phyloP scores from a whole-genome alignment of 2,113 vertebrate genomes.

The Muscicapa adusta region DNA sequence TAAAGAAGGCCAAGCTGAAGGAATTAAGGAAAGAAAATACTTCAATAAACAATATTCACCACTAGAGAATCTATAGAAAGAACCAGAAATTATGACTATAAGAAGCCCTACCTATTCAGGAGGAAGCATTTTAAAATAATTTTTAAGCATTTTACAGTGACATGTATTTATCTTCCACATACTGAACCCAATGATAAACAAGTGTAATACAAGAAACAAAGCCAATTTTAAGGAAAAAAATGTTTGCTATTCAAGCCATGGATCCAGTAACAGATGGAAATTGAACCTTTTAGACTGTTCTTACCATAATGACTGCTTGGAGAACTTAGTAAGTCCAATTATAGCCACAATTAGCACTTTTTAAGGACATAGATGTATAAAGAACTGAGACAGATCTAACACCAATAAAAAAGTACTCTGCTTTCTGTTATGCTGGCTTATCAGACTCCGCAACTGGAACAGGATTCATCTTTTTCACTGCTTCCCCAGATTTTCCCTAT shows the following conservation, averaged over 20 bases:
- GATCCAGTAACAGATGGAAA: constrained; percentile 56
- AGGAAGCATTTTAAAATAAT: not conserved
- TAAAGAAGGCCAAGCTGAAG: not conserved
- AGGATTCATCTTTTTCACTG: not conserved
- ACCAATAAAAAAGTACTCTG: not conserved
- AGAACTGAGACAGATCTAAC: constrained; percentile 4
- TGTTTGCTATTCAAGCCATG: not conserved
- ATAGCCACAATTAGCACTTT: constrained; percentile 52
- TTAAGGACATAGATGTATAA: not conserved
- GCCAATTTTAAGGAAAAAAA: not conserved
- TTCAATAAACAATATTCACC: not conserved
- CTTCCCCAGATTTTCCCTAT: not conserved
- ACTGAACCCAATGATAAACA: not conserved
- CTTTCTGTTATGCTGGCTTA: not conserved
- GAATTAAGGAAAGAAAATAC: not conserved
- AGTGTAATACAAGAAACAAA: constrained; percentile 23
- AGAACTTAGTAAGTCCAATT: constrained; percentile 44
- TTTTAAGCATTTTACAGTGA: not conserved
- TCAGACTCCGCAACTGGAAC: not conserved
- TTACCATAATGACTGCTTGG: constrained; percentile 40
- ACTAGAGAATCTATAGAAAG: not conserved
- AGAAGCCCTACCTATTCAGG: not conserved
- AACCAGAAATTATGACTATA: not conserved
- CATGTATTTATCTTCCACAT: not conserved
- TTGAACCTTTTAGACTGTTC: constrained; percentile 34